Evolutionary conservation across 2,888 invertebrate genomes (phyloP).

Genomic region (Falcaria lacertinaria): DNA sequence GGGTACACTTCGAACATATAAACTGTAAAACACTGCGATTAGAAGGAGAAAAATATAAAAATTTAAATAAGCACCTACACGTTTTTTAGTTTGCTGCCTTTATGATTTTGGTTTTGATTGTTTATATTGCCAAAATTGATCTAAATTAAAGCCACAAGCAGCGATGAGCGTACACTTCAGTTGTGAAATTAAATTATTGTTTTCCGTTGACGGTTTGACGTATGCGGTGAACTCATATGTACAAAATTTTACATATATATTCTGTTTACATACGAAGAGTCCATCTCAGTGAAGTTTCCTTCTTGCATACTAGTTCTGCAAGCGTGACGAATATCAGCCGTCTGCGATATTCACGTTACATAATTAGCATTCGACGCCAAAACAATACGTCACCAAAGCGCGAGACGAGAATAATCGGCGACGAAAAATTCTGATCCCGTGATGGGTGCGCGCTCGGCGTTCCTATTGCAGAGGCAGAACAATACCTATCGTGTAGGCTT

Average conservation of each 20-base stretch:
- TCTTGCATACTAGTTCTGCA: not conserved
- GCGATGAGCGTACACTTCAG: no score
- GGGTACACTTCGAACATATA: no score
- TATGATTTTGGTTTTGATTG: no score
- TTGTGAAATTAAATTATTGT: conserved; percentile 35
- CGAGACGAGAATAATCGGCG: conserved; percentile 33
- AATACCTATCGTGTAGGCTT: no score
- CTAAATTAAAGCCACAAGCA: conserved; percentile 39
- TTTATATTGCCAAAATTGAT: conserved; percentile 43
- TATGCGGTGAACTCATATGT: not conserved
- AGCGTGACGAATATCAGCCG: conserved; percentile 17
- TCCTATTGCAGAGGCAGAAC: not conserved
- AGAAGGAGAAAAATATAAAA: no score
- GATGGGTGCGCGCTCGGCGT: conserved; percentile 9
- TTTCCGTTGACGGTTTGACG: conserved; percentile 26
- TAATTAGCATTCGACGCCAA: conserved; percentile 45
- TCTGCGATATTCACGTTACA: conserved; percentile 31
- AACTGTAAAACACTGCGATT: no score
- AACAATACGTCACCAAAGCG: conserved; percentile 37
- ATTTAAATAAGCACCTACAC: no score
- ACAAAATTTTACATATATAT: no score
- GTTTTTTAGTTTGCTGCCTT: no score
- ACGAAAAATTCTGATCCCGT: conserved; percentile 18
- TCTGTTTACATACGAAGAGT: not conserved
- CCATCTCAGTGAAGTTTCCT: not conserved